Conservation (phyloP, 2,888 invertebrate genomes). For the Conistra vaccinii region DNA sequence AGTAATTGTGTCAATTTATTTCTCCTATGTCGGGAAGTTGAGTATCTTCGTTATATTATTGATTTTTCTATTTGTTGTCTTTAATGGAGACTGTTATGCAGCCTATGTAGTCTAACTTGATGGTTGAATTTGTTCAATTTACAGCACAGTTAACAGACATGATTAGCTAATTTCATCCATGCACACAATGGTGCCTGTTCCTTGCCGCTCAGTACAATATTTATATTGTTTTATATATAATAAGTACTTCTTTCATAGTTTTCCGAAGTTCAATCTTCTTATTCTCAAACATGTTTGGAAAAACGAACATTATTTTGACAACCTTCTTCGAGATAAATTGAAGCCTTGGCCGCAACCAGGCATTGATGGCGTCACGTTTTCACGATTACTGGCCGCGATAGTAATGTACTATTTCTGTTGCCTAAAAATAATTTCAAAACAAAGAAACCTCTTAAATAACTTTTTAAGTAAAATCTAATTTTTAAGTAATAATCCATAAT, state of each 20-base stretch:
- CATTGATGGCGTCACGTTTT: no score
- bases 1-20: conserved; percentile 22
- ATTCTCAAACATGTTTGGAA: no score
- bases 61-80: neutral
- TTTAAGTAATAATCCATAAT: no score
- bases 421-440: neutral
- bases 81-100: neutral
- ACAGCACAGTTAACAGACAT: neutral
- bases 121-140: neutral
- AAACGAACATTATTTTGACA: no score
- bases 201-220: neutral
- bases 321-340: no score
- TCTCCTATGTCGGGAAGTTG: neutral
- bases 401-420: no score
- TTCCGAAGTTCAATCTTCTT: neutral
- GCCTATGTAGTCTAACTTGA: neutral
- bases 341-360: no score
- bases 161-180: neutral
- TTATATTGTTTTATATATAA: no score
- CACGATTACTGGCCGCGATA: no score
- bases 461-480: neutral
- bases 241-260: neutral
- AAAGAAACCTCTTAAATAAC: neutral
- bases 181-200: neutral
- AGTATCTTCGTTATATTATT: neutral